A percentile compares a stretch with the other conserved stretches of the same genome.
phyloP scores from a whole-genome alignment of 2,797 vertebrate genomes.

The Microhierax caerulescens region DNA sequence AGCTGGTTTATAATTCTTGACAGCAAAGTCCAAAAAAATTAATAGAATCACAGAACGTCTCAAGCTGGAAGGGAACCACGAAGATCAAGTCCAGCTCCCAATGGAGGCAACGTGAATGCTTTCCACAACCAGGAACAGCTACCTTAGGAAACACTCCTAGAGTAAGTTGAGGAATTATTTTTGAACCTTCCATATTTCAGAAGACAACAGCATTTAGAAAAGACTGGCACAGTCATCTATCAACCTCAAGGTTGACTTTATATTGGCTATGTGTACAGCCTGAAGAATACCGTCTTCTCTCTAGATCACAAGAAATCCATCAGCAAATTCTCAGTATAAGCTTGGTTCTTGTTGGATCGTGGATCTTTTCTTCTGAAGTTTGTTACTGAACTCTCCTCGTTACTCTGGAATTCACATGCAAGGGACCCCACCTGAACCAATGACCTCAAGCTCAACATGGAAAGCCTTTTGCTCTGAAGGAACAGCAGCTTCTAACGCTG shows the following conservation, averaged over 20 bases:
- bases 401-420: not conserved
- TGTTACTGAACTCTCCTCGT: not conserved
- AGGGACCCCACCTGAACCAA: not conserved
- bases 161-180: not conserved
- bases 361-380: not conserved
- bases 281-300: not conserved
- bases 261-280: not conserved
- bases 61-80: not conserved
- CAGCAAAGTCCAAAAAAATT: not conserved
- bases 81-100: not conserved
- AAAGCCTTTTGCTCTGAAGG: not conserved
- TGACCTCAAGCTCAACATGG: not conserved
- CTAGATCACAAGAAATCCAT: not conserved
- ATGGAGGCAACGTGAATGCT: not conserved
- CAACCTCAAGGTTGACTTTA: not conserved
- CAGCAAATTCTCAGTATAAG: not conserved
- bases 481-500: not conserved
- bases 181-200: not conserved
- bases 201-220: not conserved
- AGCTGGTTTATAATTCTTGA: not conserved
- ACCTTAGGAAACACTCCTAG: not conserved
- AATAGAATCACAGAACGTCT: not conserved
- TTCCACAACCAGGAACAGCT: not conserved
- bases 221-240: not conserved
- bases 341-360: not conserved